Evolutionary conservation across 2,888 invertebrate species (phyloP).

Genomic region (Lepas anatifera): DNA sequence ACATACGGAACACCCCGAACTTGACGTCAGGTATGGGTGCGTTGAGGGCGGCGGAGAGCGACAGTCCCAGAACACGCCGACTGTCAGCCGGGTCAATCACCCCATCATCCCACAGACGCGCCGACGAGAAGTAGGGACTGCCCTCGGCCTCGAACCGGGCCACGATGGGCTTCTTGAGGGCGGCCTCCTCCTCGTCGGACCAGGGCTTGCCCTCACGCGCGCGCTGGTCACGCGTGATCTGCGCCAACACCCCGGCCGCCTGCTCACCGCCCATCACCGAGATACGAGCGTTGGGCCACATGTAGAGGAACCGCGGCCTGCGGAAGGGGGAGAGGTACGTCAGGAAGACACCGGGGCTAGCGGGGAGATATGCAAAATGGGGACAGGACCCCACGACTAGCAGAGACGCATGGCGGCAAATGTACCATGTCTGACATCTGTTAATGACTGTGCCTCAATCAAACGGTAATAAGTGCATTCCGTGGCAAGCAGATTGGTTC

Average conservation of each 20-base stretch:
- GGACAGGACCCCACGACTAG: no score
- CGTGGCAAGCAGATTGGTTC: no score
- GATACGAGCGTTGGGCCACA: constrained; percentile 97
- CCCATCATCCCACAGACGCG: constrained; percentile 96
- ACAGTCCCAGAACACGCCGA: constrained; percentile 72
- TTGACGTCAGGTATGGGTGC: constrained; percentile 61
- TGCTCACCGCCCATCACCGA: constrained; percentile 99
- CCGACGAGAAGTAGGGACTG: constrained; percentile 81
- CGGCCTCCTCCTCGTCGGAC: constrained; percentile 64
- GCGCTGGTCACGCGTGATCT: constrained; percentile 70
- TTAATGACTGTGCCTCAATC: no score
- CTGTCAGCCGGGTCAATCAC: constrained; percentile 93
- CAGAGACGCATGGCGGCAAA: no score
- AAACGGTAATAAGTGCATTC: no score
- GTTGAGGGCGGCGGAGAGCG: constrained; percentile 74
- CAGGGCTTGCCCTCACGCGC: constrained; percentile 58
- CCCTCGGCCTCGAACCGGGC: constrained; percentile 85
- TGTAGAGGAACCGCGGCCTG: constrained; percentile 81
- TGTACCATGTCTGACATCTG: no score
- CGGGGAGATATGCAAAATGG: no score
- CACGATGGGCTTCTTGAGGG: constrained; percentile 70
- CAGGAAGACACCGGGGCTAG: no score
- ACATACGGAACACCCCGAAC: constrained; percentile 98
- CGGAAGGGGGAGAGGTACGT: constrained; percentile 10
- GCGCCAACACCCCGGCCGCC: constrained; percentile 83